phyloP scores from a whole-genome alignment of 2,888 invertebrate species.

The Melinaea marsaeus region DNA sequence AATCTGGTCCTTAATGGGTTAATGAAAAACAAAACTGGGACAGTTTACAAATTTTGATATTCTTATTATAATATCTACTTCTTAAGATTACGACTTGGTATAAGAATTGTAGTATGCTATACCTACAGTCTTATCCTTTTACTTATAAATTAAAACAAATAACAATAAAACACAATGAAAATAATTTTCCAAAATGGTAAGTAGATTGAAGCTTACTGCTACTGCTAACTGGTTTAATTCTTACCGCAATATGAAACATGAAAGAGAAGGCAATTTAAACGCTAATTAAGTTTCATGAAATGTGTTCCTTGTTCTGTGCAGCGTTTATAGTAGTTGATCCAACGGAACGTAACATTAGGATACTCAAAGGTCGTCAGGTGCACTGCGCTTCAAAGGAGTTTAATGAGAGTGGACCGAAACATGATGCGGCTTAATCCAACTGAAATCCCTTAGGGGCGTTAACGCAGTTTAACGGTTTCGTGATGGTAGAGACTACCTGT shows the following conservation, averaged over 20 bases:
- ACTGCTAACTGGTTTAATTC: slow-evolving; percentile 13
- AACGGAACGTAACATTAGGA: slow-evolving; percentile 58
- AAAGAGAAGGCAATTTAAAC: slow-evolving; percentile 41
- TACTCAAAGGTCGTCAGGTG: slow-evolving; percentile 61
- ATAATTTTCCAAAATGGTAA: background rate
- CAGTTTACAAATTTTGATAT: no score
- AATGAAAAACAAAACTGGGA: no score
- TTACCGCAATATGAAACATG: slow-evolving; percentile 15
- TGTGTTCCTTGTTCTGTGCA: slow-evolving; percentile 61
- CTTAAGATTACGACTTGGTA: no score
- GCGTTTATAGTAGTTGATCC: slow-evolving; percentile 50
- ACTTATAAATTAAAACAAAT: no score
- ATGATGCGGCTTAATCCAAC: slow-evolving; percentile 3
- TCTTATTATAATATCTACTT: no score
- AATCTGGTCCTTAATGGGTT: no score
- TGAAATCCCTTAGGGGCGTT: background rate
- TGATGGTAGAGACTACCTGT: no score
- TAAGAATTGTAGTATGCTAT: no score
- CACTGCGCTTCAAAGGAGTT: slow-evolving; percentile 45
- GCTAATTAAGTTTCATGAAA: slow-evolving; percentile 56
- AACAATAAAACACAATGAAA: no score
- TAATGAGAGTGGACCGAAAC: slow-evolving; percentile 29
- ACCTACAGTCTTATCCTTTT: no score
- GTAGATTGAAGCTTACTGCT: slow-evolving; percentile 4
- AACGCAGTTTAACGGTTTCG: no score